phyloP scores from a whole-genome alignment of 2,113 vertebrate genomes.

The Emydura subglobosa region DNA sequence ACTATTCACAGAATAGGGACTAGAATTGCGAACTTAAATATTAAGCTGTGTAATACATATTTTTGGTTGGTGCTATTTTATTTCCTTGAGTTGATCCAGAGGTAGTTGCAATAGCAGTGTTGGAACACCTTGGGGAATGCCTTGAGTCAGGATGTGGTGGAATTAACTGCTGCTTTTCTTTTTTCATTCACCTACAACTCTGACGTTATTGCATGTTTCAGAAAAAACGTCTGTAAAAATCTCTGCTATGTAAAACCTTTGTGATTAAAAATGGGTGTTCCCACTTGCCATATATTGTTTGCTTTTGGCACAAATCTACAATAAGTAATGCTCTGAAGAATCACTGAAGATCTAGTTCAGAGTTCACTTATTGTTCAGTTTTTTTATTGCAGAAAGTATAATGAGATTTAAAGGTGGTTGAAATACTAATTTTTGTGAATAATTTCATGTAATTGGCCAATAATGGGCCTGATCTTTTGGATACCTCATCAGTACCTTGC shows the following conservation, averaged over 20 bases:
- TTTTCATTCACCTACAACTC: slow-evolving; percentile 33
- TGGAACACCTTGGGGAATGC: not conserved
- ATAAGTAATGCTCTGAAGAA: not conserved
- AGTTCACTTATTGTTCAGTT: not conserved
- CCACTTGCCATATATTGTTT: not conserved
- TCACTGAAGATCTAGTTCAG: not conserved
- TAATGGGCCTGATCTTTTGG: not conserved
- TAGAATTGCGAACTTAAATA: not conserved
- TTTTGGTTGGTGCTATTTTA: not conserved
- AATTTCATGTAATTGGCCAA: not conserved
- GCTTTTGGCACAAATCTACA: not conserved
- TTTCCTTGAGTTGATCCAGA: not conserved
- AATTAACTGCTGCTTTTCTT: slow-evolving; percentile 1
- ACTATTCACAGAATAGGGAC: not conserved
- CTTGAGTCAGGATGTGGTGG: not conserved
- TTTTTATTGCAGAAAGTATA: not conserved
- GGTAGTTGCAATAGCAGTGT: not conserved
- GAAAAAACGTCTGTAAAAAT: slow-evolving; percentile 12
- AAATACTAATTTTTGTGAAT: not conserved
- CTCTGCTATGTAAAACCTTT: not conserved
- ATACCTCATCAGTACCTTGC: not conserved
- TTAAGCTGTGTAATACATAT: not conserved
- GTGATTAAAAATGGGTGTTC: slow-evolving; percentile 13
- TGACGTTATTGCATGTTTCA: slow-evolving; percentile 10
- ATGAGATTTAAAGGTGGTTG: not conserved